phyloP scores from a whole-genome alignment of 1,140 invertebrate species.

The Latrodectus geometricus region DNA sequence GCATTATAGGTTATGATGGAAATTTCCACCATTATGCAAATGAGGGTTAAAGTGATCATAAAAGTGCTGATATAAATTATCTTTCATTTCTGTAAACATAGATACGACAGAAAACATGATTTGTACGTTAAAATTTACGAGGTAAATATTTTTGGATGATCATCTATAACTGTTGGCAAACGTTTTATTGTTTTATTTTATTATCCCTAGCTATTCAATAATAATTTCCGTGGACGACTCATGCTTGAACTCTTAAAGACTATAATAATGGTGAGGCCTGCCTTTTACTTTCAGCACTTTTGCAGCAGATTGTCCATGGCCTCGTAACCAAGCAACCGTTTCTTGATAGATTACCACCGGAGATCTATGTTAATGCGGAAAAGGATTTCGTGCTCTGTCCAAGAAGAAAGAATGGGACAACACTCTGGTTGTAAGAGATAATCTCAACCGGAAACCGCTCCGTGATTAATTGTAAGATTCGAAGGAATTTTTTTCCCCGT shows the following conservation, averaged over 20 bases:
- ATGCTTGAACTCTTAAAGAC: not conserved
- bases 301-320: not conserved
- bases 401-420: not conserved
- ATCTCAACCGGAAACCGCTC: not conserved
- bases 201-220: too few species aligned
- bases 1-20: too few species aligned
- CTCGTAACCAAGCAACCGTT: not conserved
- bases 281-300: not conserved
- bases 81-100: too few species aligned
- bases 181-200: too few species aligned
- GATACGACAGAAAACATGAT: too few species aligned
- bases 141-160: too few species aligned
- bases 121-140: too few species aligned
- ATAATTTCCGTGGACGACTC: not conserved
- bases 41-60: too few species aligned
- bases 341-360: not conserved
- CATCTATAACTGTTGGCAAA: too few species aligned
- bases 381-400: not conserved
- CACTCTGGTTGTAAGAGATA: not conserved
- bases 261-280: not conserved
- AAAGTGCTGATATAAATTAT: too few species aligned
- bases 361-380: conserved; percentile 1
- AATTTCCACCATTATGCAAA: too few species aligned
- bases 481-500: not conserved
- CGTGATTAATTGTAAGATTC: not conserved